These are phyloP conservation scores for Laspeyria flexula DNA, from an alignment of 2,888 invertebrate species.

Conservation along the genomic window DNA sequence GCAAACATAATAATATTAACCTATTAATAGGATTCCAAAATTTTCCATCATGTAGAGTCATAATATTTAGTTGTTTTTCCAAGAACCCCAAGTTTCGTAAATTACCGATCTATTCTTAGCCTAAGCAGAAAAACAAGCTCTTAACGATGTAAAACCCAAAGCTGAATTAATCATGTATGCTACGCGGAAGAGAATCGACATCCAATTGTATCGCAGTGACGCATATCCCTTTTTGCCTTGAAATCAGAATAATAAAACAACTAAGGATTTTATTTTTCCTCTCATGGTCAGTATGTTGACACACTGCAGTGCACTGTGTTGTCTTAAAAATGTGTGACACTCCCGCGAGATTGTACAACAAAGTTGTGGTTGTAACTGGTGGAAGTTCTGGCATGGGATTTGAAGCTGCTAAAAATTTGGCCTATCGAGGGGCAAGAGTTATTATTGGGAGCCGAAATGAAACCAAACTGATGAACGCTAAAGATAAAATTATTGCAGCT, in stretches of 20 bases:
- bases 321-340: conserved; percentile 56
- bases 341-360: conserved; percentile 60
- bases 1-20: no score
- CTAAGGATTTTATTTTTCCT: conserved; percentile 37
- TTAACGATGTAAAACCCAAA: not conserved
- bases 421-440: conserved; percentile 77
- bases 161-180: not conserved
- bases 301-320: conserved; percentile 17
- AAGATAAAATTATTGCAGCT: conserved; percentile 57
- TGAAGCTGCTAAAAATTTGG: conserved; percentile 78
- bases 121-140: not conserved
- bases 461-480: conserved; percentile 69
- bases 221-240: conserved; percentile 41
- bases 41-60: no score
- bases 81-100: no score
- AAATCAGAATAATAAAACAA: conserved; percentile 37
- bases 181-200: conserved; percentile 34
- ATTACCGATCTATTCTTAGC: no score
- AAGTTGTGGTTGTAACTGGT: conserved; percentile 74
- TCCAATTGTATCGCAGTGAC: conserved; percentile 27
- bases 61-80: no score
- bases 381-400: conserved; percentile 75
- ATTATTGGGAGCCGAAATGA: conserved; percentile 83
- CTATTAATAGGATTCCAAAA: no score
- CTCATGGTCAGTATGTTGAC: conserved; percentile 33